These are phyloP conservation scores for Lymantria monacha DNA, from an alignment of 2,888 invertebrate species.

Conservation along the genomic window DNA sequence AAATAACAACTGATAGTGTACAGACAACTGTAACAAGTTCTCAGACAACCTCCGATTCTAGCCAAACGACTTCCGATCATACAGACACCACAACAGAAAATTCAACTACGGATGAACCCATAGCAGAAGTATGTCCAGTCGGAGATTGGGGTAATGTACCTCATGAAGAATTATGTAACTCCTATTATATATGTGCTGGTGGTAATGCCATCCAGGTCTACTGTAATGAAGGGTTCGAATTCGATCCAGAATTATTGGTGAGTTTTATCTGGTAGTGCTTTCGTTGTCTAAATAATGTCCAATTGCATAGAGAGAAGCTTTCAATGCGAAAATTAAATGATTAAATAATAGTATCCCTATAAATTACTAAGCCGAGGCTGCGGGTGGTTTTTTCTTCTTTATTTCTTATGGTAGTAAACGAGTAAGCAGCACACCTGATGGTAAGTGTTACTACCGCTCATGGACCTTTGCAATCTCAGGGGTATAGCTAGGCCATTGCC, in stretches of 20 bases:
- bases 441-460: too few species aligned
- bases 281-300: too few species aligned
- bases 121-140: not conserved
- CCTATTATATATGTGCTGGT: slow-evolving; percentile 33
- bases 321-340: too few species aligned
- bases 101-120: slow-evolving; percentile 4
- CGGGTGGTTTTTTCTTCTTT: too few species aligned
- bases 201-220: slow-evolving; percentile 35
- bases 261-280: slow-evolving; percentile 5
- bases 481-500: too few species aligned
- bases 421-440: too few species aligned
- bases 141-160: slow-evolving; percentile 15
- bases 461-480: too few species aligned
- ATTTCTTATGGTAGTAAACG: too few species aligned
- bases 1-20: not conserved
- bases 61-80: not conserved
- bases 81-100: not conserved
- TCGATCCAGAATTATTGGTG: slow-evolving; percentile 28
- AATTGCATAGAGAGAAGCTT: too few species aligned
- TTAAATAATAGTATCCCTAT: too few species aligned
- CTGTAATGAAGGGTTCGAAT: slow-evolving; percentile 44
- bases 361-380: too few species aligned
- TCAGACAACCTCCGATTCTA: not conserved
- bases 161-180: slow-evolving; percentile 12
- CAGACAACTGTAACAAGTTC: not conserved